These are phyloP conservation scores for Chrysolina oricalcia DNA, from an alignment of 2,888 invertebrate species.

Conservation along the genomic window DNA sequence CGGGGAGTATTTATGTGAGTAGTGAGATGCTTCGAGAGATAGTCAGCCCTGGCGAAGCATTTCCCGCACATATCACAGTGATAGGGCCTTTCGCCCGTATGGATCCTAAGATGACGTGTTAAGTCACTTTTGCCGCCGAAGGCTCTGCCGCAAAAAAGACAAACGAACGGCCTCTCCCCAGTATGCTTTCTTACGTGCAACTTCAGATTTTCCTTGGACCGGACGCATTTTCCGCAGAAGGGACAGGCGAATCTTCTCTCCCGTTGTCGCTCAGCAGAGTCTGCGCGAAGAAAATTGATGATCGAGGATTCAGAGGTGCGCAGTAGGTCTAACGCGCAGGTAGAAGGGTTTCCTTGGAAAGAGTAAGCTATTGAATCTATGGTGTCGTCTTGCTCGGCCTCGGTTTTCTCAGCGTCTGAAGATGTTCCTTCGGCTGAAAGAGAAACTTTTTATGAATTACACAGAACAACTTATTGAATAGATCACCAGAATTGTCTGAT, in stretches of 20 bases:
- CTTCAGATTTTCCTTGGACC: constrained; percentile 91
- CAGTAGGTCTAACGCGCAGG: constrained; percentile 36
- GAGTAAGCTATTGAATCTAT: constrained; percentile 78
- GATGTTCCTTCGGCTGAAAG: constrained; percentile 63
- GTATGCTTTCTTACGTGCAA: constrained; percentile 89
- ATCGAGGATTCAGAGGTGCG: constrained; percentile 74
- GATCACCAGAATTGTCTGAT: background rate
- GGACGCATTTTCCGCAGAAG: constrained; percentile 91
- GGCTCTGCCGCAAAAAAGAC: constrained; percentile 90
- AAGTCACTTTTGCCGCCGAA: constrained; percentile 92
- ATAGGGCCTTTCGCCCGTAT: constrained; percentile 92
- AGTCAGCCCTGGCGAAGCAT: constrained; percentile 92
- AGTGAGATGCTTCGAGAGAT: constrained; percentile 91
- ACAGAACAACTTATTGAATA: background rate
- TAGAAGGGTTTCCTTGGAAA: constrained; percentile 65
- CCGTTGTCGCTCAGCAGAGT: constrained; percentile 77
- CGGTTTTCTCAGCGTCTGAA: constrained; percentile 67
- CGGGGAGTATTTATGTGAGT: constrained; percentile 89
- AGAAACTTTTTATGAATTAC: background rate
- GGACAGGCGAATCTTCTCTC: constrained; percentile 89
- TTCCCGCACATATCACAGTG: constrained; percentile 95
- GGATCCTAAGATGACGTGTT: constrained; percentile 89
- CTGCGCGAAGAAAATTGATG: constrained; percentile 79
- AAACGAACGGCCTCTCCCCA: constrained; percentile 93
- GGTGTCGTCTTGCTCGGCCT: constrained; percentile 79